These are phyloP conservation scores for Pyrochroa serraticornis DNA, from an alignment of 2,888 invertebrate species.

Conservation along the genomic window DNA sequence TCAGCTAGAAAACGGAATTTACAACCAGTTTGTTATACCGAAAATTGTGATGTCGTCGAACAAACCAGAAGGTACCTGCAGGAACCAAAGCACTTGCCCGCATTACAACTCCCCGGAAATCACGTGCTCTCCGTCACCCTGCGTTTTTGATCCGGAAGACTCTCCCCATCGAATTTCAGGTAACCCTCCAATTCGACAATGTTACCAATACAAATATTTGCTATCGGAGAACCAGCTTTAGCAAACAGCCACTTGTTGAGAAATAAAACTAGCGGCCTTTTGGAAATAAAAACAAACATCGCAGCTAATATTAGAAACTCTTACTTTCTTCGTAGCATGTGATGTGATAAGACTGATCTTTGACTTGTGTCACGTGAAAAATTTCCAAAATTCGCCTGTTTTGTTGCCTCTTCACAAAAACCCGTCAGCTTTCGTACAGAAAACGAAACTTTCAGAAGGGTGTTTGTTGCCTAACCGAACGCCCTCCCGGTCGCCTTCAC, in stretches of 20 bases:
- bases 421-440: no score
- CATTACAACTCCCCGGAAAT: slow-evolving; percentile 49
- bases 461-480: slow-evolving; percentile 38
- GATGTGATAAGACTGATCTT: no score
- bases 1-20: slow-evolving; percentile 17
- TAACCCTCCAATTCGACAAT: slow-evolving; percentile 7
- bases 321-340: no score
- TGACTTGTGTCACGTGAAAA: no score
- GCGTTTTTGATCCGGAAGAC: slow-evolving; percentile 47
- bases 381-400: not conserved
- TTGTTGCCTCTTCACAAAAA: not conserved
- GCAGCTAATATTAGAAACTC: no score
- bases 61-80: slow-evolving; percentile 3
- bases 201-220: no score
- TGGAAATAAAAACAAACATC: no score
- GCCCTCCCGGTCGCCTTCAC: slow-evolving; percentile 47
- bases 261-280: no score
- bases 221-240: no score
- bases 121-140: slow-evolving; percentile 55
- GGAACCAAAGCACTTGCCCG: not conserved
- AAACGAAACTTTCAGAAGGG: slow-evolving; percentile 21
- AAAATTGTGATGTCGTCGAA: slow-evolving; percentile 39
- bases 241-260: no score
- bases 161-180: slow-evolving; percentile 19
- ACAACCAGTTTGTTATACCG: slow-evolving; percentile 37